Evolutionary conservation across 1,140 invertebrate species (phyloP), one percentile per base, ranked within the genome.

Genomic region (Drosophila persimilis): DNA sequence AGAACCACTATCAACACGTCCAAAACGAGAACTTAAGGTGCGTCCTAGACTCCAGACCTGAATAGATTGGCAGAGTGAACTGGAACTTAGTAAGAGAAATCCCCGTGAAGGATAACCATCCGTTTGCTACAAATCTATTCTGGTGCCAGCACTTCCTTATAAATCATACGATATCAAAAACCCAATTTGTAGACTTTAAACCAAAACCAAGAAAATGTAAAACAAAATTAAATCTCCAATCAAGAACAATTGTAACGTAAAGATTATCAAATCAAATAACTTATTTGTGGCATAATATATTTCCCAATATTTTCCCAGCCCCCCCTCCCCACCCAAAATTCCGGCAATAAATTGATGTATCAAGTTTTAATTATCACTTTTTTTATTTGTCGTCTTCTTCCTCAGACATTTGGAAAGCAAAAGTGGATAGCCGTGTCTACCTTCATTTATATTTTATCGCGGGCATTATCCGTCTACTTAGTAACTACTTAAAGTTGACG

Each of bases 311-410:
- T 73, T 73, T 65, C 6, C 35, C 31, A 61, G 3, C 26, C 8
- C 26, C n/a, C 20, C 20, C 8, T n/a, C 20, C 20, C 29, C 26
- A 11, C 45, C 24, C 20, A 56, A 41, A 66, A 44, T 20, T 74
- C 59, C 58, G 70, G 67, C 67, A 73, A 73, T 73, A 71, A 71
- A 71, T 71, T 70, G 65, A 59, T 71, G 67, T 71, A 71, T 47
- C 65, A 57, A 59, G 54, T 71, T 71, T 71, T 59, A 59, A 47
- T 3, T 3, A 70, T 6, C 13, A 1, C 13, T 24, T 45, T 41
- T 44, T 44, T 52, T 2, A 17, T 39, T 39, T 11, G 1, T 39
- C 3, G 4, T 39, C 1, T 13, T 39, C 4, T 39, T 39, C 4
- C 35, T 13, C 11, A 15, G 3, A 26, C 24, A 26, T 53, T 51